Conservation (phyloP, 35 echinoderm and acorn worm species). For the Anneissia japonica region DNA sequence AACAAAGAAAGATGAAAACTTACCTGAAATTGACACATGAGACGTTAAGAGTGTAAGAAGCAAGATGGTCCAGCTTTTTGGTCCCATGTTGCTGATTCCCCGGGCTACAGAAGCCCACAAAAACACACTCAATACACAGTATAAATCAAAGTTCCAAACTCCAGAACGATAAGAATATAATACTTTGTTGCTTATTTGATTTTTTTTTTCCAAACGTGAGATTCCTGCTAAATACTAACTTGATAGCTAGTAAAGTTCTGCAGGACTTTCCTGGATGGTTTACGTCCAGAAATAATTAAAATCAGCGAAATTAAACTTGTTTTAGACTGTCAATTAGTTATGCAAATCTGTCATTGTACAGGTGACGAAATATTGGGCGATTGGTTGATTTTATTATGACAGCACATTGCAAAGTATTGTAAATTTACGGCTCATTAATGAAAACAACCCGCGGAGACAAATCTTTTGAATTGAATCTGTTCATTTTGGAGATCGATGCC, state of each 20-base stretch:
- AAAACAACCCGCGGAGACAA: not conserved
- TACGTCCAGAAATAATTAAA: not conserved
- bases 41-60: not conserved
- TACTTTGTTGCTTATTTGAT: not conserved
- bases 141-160: not conserved
- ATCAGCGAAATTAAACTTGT: not conserved
- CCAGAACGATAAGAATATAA: not conserved
- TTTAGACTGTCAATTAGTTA: slow-evolving; percentile 2
- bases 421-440: not conserved
- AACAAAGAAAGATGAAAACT: not conserved
- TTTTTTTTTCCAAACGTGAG: not conserved
- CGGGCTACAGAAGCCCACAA: not conserved
- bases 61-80: not conserved
- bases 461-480: not conserved
- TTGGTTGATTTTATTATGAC: not conserved
- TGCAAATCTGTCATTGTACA: not conserved
- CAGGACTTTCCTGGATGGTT: not conserved
- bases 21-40: not conserved
- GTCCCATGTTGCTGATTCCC: not conserved
- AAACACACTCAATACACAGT: not conserved
- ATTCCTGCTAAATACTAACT: not conserved
- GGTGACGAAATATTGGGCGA: not conserved
- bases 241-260: not conserved
- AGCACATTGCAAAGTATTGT: not conserved
- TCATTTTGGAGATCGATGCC: not conserved